Evolutionary conservation across 1,140 invertebrate genomes (phyloP), one percentile per base, ranked within the genome.

Genomic region (Heliconius congener): DNA sequence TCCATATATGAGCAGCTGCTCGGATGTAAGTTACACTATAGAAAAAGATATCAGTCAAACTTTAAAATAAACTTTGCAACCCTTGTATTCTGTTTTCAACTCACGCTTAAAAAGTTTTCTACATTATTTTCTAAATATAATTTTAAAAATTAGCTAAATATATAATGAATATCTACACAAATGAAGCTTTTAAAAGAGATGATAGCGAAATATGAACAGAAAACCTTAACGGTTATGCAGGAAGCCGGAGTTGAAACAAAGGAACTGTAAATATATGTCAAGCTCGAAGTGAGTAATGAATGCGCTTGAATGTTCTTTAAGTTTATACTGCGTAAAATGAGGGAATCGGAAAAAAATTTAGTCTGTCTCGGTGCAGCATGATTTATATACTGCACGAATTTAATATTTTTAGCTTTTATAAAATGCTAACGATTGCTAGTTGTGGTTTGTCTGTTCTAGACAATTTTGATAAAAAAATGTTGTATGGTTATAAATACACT

Each of bases 241-340:
- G 72, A 78, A 74, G 73, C 75, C 72, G 39, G 74, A 79, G 78
- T 30, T 77, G 77, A 55, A 81, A 82, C 78, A 82, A 79, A 82
- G 81, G 78, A 79, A 82, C 75, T 52, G 78, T 82, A 77, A 78
- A 81, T 82, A 82, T 76, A 80, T 82, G 81, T 82, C 78, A 73
- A 77, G 75, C 73, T 79, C 42, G 55, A 23, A 77, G 73, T 82
- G 77, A 79, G 73, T 82, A 80, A 82, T 82, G 81, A 82, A 79
- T 74, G 73, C 60, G 73, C 78, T 79, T 74, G 78, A 34, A 76
- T 23, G 60, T 71, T 76, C 73, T 74, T 75, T 74, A 57, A 72
- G 46, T 77, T 77, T 77, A 77, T 77, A 46, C 37, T 77, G 46
- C 72, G 39, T 79, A 16, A 74, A 70, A 74, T 79, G 16, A 70